These are phyloP conservation scores for Autographa gamma DNA, from an alignment of 2,888 invertebrate species.

Conservation along the genomic window DNA sequence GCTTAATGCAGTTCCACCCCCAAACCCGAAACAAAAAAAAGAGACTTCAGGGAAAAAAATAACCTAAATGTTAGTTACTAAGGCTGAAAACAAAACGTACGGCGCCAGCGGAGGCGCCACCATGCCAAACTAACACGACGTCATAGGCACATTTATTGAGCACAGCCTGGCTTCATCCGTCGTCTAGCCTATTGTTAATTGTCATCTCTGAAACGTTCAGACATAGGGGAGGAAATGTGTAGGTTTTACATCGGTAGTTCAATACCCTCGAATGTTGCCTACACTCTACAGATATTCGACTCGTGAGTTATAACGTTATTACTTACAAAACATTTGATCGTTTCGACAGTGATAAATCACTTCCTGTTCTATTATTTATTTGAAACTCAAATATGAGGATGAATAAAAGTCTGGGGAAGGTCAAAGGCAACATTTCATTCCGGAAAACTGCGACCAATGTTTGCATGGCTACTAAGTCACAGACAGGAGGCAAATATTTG, in stretches of 20 bases:
- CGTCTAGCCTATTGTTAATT: slow-evolving; percentile 2
- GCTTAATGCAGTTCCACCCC: slow-evolving; percentile 13
- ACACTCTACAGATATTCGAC: background rate
- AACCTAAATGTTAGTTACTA: background rate
- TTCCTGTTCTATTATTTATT: background rate
- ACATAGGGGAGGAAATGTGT: background rate
- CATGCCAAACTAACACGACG: background rate
- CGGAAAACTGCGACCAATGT: background rate
- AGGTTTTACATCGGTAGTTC: background rate
- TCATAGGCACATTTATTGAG: slow-evolving; percentile 13
- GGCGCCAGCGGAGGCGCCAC: background rate
- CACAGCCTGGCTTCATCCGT: slow-evolving; percentile 5
- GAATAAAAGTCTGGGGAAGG: background rate
- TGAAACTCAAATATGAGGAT: background rate
- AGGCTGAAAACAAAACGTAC: background rate
- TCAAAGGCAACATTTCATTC: slow-evolving; percentile 2
- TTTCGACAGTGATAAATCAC: background rate
- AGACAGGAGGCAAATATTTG: slow-evolving; percentile 4
- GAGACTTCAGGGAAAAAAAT: background rate
- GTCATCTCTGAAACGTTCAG: background rate
- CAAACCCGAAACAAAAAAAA: background rate
- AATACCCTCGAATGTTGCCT: background rate
- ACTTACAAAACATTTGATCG: background rate
- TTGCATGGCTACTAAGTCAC: background rate
- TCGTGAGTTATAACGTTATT: background rate